Conservation (phyloP, 2,797 vertebrate species). For the Adrianichthys oophorus region DNA sequence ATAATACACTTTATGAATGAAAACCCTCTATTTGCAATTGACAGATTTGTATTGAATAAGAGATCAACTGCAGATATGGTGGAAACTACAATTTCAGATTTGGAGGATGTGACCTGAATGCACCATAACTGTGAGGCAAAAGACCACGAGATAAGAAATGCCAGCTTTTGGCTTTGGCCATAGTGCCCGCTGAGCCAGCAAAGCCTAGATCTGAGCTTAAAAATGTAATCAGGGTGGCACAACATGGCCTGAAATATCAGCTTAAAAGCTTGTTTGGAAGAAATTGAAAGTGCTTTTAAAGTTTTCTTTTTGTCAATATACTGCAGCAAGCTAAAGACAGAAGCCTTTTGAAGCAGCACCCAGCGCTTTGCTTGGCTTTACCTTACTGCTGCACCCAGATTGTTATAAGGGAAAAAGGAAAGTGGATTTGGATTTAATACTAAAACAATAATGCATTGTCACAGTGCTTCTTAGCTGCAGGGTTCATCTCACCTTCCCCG, state of each 20-base stretch:
- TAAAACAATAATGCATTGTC: neutral
- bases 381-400: too few species aligned
- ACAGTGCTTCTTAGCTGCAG: neutral
- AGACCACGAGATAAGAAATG: constrained; percentile 56
- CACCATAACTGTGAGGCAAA: constrained; percentile 48
- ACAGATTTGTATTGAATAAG: constrained; percentile 37
- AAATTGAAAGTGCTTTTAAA: constrained; percentile 13
- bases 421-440: too few species aligned
- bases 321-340: neutral
- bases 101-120: constrained; percentile 29
- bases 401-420: too few species aligned
- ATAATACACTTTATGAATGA: constrained; percentile 69
- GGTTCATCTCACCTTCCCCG: constrained; percentile 20
- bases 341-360: constrained; percentile 2
- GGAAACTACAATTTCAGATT: constrained; percentile 43
- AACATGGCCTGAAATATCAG: constrained; percentile 46
- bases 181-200: constrained; percentile 60
- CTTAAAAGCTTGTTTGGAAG: constrained; percentile 45
- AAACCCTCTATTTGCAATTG: constrained; percentile 48
- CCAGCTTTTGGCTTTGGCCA: constrained; percentile 54
- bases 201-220: constrained; percentile 61
- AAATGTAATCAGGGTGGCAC: constrained; percentile 56
- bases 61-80: constrained; percentile 55
- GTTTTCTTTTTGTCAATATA: constrained; percentile 2
- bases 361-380: neutral